Base-by-base conservation (phyloP, 2,797 vertebrate genomes). In the Phalloptychus januarius region DNA sequence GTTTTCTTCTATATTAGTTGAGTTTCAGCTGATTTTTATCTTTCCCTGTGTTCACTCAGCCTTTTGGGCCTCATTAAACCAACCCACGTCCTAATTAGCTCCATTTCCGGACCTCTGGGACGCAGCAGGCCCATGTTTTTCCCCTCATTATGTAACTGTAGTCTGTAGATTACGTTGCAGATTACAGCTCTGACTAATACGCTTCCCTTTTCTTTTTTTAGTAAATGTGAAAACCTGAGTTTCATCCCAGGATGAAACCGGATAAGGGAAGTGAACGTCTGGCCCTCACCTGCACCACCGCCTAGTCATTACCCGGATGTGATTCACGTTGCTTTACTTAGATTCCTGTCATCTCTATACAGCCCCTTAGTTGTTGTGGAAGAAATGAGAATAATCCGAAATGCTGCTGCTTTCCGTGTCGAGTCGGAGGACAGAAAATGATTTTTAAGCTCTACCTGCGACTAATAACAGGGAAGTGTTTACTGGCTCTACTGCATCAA, bases 191-290 rank as follows among this genome's bases (percentile, higher is more conserved):
- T 71, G 40, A 90, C 93, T 94, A 92, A 93, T 88, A 73, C 0
- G 18, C 86, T 89, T 91, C 89, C 89, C 87, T 92, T 88, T 83
- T 93, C 89, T 90, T 93, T 92, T 93, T 89, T 94, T 90, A 96
- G 95, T 96, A 79, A 95, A 95, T 91, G 93, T 96, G 90, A 96
- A 94, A 94, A 94, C 93, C 93, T 96, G 94, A 95, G 90, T 86
- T 90, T 93, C 89, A 88, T 92, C 88, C 89, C 81, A 77, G 81
- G 85, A 84, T 89, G 88, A 94, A 92, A 91, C 90, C 25, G 89
- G 90, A 91, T 90, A 81, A 84, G 87, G 54, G 82, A 82, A 74
- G 88, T 77, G 91, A 93, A 76, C 86, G 25, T 78, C 89, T 78
- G 91, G 88, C 91, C 31, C 90, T 16, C 87, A 89, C 90, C 92